Base-by-base conservation (phyloP, 2,888 invertebrate species). In the Polydrusus cervinus region DNA sequence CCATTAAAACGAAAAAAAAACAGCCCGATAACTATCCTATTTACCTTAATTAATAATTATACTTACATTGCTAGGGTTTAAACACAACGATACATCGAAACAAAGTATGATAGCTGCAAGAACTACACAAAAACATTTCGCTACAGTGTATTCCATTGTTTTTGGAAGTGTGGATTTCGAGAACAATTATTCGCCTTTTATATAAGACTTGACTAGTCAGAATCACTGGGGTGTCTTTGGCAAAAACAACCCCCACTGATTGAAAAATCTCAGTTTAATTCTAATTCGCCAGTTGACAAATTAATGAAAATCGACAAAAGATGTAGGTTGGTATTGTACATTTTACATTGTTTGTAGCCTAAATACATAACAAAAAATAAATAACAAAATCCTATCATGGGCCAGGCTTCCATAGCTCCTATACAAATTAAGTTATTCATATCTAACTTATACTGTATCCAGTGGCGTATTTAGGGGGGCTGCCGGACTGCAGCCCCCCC, bases 181-280 rank as follows among this genome's bases (percentile, higher is more conserved):
- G 30, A 16, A 49, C 1, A 13, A n/a, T n/a, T n/a, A n/a, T 49
- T 49, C 25, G 16, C 38, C 65, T 65, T 65, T 47, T 65, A 65
- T 65, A 65, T 18, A 1, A 65, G 16, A 53, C 40, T 53, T 43
- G 55, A 14, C n/a, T 40, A 51, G 38, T 18, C 30, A 20, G 38
- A 70, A 55, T 77, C 68, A 82, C 78, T 77, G 76, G 79, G 83
- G 84, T 78, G 81, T 82, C 81, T 81, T 76, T 69, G 53, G 74
- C 81, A 80, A 84, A 80, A 84, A 84, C 83, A 83, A 83, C 84
- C 83, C 85, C 85, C 78, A 78, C 79, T 65, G 82, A 75, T 75
- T 71, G 78, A 69, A 71, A 82, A 83, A 83, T 83, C 82, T 20
- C 10, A 3, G 16, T 38, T 67, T 67, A 67, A 66, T 20, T 53